phyloP scores from a whole-genome alignment of 1,140 invertebrate species.

The Mesaphorura yosii region DNA sequence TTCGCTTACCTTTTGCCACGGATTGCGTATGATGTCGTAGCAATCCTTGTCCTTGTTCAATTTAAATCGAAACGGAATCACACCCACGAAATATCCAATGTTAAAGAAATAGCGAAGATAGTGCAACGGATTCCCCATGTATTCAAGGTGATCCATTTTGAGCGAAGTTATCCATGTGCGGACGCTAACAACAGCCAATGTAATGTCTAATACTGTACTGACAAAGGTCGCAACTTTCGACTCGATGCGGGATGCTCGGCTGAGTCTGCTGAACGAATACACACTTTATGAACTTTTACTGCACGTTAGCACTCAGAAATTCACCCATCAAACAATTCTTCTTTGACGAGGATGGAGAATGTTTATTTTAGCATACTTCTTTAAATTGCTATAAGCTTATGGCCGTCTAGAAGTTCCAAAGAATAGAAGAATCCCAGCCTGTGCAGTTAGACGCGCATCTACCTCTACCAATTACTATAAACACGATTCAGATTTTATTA shows the following conservation, averaged over 20 bases:
- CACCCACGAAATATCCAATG: not conserved
- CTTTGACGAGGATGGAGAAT: no score
- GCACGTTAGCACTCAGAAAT: not conserved
- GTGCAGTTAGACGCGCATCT: no score
- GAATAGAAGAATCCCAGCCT: no score
- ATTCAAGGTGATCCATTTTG: not conserved
- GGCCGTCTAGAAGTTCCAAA: no score
- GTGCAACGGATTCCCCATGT: constrained; percentile 2
- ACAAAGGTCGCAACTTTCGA: not conserved
- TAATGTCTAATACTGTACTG: no score
- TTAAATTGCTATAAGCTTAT: no score
- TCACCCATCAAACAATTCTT: not conserved
- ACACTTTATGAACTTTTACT: not conserved
- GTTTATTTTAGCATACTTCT: no score
- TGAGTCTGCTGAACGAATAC: not conserved
- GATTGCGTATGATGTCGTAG: not conserved
- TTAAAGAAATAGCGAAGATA: constrained; percentile 1
- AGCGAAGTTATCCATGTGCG: not conserved
- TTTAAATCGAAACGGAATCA: constrained; percentile 2
- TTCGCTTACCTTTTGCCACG: not conserved
- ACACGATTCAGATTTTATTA: no score
- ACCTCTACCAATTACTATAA: no score
- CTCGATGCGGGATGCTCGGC: not conserved
- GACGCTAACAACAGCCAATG: not conserved
- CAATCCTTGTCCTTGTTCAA: not conserved